Conservation (phyloP, 2,797 vertebrate genomes). For the Chelonia mydas region DNA sequence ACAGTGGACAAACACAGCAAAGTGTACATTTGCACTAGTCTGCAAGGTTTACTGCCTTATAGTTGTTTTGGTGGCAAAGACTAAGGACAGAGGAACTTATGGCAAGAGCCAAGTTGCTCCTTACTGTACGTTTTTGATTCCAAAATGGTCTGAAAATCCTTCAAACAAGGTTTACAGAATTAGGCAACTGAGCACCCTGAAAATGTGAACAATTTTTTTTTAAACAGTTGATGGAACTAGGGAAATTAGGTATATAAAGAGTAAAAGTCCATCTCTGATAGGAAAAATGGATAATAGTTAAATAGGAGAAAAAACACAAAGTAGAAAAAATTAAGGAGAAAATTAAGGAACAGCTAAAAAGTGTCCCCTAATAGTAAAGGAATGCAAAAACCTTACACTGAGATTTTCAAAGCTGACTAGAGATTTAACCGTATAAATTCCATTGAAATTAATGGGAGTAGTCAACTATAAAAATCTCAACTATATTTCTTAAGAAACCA, state of each 20-base stretch:
- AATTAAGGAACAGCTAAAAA: neutral
- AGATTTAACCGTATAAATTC: neutral
- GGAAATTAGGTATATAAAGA: neutral
- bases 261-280: neutral
- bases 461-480: neutral
- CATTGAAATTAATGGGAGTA: neutral
- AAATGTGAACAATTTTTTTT: neutral
- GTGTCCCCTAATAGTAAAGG: neutral
- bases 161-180: neutral
- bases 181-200: neutral
- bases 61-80: constrained; percentile 40
- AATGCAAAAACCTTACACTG: neutral
- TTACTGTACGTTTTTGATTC: neutral
- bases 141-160: neutral
- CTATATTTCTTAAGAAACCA: neutral
- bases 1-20: neutral
- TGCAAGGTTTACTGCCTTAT: constrained; percentile 27
- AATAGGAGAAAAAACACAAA: neutral
- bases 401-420: neutral
- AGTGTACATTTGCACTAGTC: neutral
- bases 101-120: neutral
- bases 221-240: neutral
- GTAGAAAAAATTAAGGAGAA: neutral
- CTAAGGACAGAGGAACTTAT: neutral
- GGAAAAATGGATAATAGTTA: rapidly evolving